Evolutionary conservation across 2,113 vertebrate genomes (phyloP).

Genomic region (Cichladusa arquata): DNA sequence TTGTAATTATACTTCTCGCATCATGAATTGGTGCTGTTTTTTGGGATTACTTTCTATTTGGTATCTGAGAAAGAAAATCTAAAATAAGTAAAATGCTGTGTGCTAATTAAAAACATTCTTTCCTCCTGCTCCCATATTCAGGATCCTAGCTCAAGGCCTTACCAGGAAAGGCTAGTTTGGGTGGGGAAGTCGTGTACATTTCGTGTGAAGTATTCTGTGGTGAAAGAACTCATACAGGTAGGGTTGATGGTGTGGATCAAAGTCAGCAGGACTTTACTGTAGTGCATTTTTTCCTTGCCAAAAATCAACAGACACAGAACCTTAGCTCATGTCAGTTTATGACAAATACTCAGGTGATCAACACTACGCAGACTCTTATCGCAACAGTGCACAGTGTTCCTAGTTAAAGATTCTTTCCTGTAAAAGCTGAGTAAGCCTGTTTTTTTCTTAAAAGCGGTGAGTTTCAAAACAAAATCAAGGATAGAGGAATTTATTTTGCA

Average conservation of each 20-base stretch:
- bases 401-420: slow-evolving; percentile 65
- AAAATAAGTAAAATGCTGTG: slow-evolving; percentile 49
- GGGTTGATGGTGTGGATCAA: slow-evolving; percentile 32
- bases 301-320: slow-evolving; percentile 69
- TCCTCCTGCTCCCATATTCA: slow-evolving; percentile 59
- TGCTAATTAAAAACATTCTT: slow-evolving; percentile 54
- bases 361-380: slow-evolving; percentile 57
- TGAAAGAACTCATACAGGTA: slow-evolving; percentile 43
- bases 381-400: slow-evolving; percentile 63
- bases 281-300: slow-evolving; percentile 75
- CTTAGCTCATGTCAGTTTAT: slow-evolving; percentile 76
- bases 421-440: slow-evolving; percentile 53
- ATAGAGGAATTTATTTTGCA: slow-evolving; percentile 61
- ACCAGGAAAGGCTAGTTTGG: slow-evolving; percentile 43
- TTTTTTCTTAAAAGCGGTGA: not conserved
- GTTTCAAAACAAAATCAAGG: slow-evolving; percentile 29
- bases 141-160: slow-evolving; percentile 65
- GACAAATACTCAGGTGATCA: slow-evolving; percentile 81
- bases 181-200: not conserved
- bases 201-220: not conserved
- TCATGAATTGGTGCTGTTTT: slow-evolving; percentile 72
- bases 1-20: slow-evolving; percentile 39
- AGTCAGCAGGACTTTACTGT: slow-evolving; percentile 37
- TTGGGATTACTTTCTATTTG: slow-evolving; percentile 49
- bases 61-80: slow-evolving; percentile 44